Conservation (phyloP, 1,140 invertebrate genomes). For the Acromyrmex charruanus region DNA sequence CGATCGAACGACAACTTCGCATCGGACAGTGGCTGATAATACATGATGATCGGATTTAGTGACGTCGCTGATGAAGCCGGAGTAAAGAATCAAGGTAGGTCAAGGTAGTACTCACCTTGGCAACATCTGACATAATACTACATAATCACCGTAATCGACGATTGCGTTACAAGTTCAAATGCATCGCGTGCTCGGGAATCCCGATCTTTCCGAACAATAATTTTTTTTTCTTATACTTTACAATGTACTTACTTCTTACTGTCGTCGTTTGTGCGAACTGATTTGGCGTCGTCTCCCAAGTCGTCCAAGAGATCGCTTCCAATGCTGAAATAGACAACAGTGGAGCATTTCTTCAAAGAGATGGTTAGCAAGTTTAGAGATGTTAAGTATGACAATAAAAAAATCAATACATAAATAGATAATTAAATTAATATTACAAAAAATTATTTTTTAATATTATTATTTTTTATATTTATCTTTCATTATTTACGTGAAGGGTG, state of each 20-base stretch:
- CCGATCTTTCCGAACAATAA: not conserved
- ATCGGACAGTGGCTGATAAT: slow-evolving; percentile 38
- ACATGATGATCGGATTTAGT: slow-evolving; percentile 72
- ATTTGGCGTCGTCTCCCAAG: slow-evolving; percentile 88
- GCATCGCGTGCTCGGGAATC: not conserved
- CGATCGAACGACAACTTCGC: not conserved
- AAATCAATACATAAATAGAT: too few relatives aligned
- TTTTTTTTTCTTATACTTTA: slow-evolving; percentile 1
- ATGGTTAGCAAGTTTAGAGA: too few relatives aligned
- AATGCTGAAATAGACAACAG: slow-evolving; percentile 85
- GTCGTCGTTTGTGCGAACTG: slow-evolving; percentile 88
- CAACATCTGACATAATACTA: slow-evolving; percentile 74
- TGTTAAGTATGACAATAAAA: not conserved
- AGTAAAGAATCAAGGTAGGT: slow-evolving; percentile 79
- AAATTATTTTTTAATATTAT: not conserved
- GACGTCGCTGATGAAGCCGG: slow-evolving; percentile 80
- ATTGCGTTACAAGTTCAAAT: slow-evolving; percentile 46
- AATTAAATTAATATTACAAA: not conserved
- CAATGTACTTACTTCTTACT: slow-evolving; percentile 89
- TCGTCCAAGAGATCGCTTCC: slow-evolving; percentile 88
- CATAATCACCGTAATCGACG: slow-evolving; percentile 60
- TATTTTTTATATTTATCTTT: not conserved
- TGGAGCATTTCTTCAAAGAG: not conserved
- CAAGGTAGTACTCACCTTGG: slow-evolving; percentile 82
- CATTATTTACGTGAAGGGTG: too few relatives aligned